Conservation (phyloP, 1,140 invertebrate species). For the Drosophila truncata region DNA sequence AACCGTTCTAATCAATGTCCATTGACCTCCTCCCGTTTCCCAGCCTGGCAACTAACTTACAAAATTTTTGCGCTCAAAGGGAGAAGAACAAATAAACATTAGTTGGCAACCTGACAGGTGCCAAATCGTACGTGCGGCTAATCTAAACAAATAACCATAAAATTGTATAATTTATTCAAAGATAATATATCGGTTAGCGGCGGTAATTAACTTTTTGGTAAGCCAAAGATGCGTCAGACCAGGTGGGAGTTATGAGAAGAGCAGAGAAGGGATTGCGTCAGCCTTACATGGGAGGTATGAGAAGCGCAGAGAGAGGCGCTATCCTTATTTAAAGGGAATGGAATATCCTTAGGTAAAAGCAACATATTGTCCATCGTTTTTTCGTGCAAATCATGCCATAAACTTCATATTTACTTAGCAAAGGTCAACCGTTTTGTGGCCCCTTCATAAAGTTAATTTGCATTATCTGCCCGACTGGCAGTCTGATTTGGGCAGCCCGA, state of each 20-base stretch:
- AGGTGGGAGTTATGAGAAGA: background rate
- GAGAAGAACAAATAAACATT: slow-evolving; percentile 47
- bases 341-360: background rate
- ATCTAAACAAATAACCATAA: slow-evolving; percentile 59
- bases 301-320: slow-evolving; percentile 7
- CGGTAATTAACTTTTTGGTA: slow-evolving; percentile 29
- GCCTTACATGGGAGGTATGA: background rate
- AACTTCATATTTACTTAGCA: slow-evolving; percentile 21
- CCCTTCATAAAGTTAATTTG: slow-evolving; percentile 35
- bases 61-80: background rate
- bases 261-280: slow-evolving; percentile 33
- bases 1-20: slow-evolving; percentile 18
- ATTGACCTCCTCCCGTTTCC: slow-evolving; percentile 30
- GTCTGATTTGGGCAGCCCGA: slow-evolving; percentile 33
- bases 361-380: background rate
- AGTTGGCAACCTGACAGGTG: slow-evolving; percentile 25
- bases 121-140: slow-evolving; percentile 29
- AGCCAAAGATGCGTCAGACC: slow-evolving; percentile 10
- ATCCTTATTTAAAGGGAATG: background rate
- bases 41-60: slow-evolving; percentile 12
- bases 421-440: slow-evolving; percentile 31
- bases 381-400: background rate
- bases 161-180: slow-evolving; percentile 58
- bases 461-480: slow-evolving; percentile 35
- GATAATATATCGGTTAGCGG: slow-evolving; percentile 27